Percentiles rank a stretch among this genome's conserved stretches.
Conservation (phyloP, 2,888 invertebrate species). For the Hypolimnas misippus region DNA sequence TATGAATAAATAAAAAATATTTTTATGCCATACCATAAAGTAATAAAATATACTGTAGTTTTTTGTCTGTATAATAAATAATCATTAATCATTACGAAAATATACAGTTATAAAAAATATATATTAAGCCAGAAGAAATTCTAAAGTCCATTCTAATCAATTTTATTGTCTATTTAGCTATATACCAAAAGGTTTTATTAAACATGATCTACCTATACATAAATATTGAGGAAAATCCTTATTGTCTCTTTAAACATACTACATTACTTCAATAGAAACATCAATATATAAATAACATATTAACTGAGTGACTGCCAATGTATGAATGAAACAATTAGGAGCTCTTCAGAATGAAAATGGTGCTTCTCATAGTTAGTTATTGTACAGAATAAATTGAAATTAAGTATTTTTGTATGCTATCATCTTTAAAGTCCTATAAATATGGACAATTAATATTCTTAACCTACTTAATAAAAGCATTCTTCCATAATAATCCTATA, state of each 20-base stretch:
- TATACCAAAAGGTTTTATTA: slow-evolving; percentile 5
- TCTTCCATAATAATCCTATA: slow-evolving; percentile 39
- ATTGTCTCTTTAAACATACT: background rate
- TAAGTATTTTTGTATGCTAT: slow-evolving; percentile 73
- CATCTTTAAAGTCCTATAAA: slow-evolving; percentile 48
- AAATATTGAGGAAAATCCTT: background rate
- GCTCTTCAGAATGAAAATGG: slow-evolving; percentile 75
- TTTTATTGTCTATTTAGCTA: slow-evolving; percentile 12
- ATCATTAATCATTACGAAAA: background rate
- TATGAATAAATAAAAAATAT: slow-evolving; percentile 12
- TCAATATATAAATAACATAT: slow-evolving; percentile 14
- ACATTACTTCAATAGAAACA: background rate
- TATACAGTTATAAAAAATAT: background rate
- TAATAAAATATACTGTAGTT: slow-evolving; percentile 8
- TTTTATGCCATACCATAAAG: slow-evolving; percentile 1
- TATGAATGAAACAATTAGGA: slow-evolving; percentile 47
- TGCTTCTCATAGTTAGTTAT: slow-evolving; percentile 81
- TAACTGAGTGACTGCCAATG: slow-evolving; percentile 55
- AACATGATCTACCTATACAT: background rate
- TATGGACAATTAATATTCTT: slow-evolving; percentile 33
- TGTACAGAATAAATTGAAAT: slow-evolving; percentile 83
- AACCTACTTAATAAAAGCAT: slow-evolving; percentile 37
- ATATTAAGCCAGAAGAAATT: slow-evolving; percentile 1
- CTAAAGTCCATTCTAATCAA: slow-evolving; percentile 3
- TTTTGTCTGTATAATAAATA: background rate